phyloP scores from a whole-genome alignment of 2,113 vertebrate species.

The Vidua macroura region DNA sequence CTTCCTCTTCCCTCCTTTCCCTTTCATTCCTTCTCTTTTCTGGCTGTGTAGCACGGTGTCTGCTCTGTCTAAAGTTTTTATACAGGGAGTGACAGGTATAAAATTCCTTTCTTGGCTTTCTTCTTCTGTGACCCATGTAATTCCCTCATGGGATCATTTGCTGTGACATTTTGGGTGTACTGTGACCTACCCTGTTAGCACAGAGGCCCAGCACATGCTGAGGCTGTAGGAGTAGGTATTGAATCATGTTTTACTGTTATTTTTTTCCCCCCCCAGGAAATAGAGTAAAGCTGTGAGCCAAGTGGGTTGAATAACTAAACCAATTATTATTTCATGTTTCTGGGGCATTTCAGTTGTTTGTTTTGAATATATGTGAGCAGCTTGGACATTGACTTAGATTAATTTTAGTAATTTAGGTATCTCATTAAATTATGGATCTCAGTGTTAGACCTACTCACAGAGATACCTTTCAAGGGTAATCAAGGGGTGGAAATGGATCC shows the following conservation, averaged over 20 bases:
- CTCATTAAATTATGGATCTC: neutral
- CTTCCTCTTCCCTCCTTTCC: slow-evolving; percentile 23
- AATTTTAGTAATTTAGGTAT: neutral
- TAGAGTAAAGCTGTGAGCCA: neutral
- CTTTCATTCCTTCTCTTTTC: slow-evolving; percentile 25
- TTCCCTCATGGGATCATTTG: slow-evolving; percentile 48
- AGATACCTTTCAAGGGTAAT: neutral
- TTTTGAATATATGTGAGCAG: neutral
- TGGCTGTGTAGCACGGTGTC: neutral
- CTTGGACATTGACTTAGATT: neutral
- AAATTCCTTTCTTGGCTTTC: slow-evolving; percentile 38
- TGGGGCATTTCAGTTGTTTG: neutral
- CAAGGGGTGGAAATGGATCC: neutral
- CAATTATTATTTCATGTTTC: neutral
- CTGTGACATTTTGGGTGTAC: slow-evolving; percentile 40
- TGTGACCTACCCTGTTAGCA: slow-evolving; percentile 45
- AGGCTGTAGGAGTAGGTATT: neutral
- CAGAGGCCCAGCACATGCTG: neutral
- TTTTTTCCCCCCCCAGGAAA: neutral
- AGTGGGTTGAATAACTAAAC: neutral
- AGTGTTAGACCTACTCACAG: neutral
- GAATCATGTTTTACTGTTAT: neutral
- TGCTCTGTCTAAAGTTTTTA: slow-evolving; percentile 31
- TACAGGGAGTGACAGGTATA: neutral
- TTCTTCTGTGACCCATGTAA: slow-evolving; percentile 21